Percentiles rank a stretch among this genome's conserved stretches.
Evolutionary conservation across 2,797 vertebrate species (phyloP).

Genomic region (Eutrigla gurnardus): DNA sequence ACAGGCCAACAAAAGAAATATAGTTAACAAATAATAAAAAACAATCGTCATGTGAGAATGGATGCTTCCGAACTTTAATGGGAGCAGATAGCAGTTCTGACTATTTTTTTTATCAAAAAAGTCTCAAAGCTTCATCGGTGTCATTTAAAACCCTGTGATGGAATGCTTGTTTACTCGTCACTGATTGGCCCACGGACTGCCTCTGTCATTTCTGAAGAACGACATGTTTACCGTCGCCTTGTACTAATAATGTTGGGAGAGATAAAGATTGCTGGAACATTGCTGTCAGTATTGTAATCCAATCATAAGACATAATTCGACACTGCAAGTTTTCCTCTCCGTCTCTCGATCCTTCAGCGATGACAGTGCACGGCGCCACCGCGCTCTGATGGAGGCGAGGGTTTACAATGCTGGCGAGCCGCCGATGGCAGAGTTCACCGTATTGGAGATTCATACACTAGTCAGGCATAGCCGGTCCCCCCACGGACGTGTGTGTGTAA

Average conservation of each 20-base stretch:
- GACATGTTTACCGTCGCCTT: slow-evolving; percentile 31
- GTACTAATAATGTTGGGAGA: slow-evolving; percentile 36
- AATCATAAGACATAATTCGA: slow-evolving; percentile 24
- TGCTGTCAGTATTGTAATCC: slow-evolving; percentile 26
- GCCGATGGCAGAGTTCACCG: slow-evolving; percentile 56
- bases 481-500: not conserved
- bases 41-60: too few relatives aligned
- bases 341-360: slow-evolving; percentile 30
- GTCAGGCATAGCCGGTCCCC: slow-evolving; percentile 32
- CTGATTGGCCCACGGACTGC: slow-evolving; percentile 21
- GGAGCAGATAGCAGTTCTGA: not conserved
- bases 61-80: too few relatives aligned
- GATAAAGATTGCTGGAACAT: slow-evolving; percentile 31
- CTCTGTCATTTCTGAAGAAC: slow-evolving; percentile 25
- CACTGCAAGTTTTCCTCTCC: slow-evolving; percentile 1
- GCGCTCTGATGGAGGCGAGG: slow-evolving; percentile 42
- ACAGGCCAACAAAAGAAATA: too few relatives aligned
- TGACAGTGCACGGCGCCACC: slow-evolving; percentile 18
- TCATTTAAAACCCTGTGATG: slow-evolving; percentile 17
- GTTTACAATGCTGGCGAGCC: slow-evolving; percentile 52
- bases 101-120: slow-evolving; percentile 24
- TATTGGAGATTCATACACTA: slow-evolving; percentile 45
- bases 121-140: slow-evolving; percentile 10
- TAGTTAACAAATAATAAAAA: too few relatives aligned
- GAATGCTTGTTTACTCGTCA: slow-evolving; percentile 3